These are phyloP conservation scores for Semnornis frantzii DNA, from an alignment of 2,113 vertebrate species.

Conservation along the genomic window DNA sequence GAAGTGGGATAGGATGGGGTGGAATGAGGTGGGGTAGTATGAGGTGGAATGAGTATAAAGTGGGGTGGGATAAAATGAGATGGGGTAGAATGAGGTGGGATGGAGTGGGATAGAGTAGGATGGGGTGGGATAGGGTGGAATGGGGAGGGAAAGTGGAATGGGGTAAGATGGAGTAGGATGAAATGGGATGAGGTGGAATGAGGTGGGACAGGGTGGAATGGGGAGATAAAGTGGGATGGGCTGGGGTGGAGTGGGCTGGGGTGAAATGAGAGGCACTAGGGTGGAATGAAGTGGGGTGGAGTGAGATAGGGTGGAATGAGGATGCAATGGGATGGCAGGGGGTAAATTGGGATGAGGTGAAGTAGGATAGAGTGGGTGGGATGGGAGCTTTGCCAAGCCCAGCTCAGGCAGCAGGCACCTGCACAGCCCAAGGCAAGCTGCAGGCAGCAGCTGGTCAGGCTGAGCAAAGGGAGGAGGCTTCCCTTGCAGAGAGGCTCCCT, in stretches of 20 bases:
- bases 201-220: background rate
- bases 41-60: no score
- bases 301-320: background rate
- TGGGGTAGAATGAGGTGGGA: background rate
- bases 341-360: no score
- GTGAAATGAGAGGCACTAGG: no score
- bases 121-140: background rate
- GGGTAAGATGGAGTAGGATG: background rate
- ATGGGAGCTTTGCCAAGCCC: background rate
- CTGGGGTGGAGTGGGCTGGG: background rate
- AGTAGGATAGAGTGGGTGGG: background rate
- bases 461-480: background rate
- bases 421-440: background rate
- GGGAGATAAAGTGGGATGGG: background rate
- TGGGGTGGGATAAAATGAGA: background rate
- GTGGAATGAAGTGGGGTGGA: background rate
- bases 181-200: background rate
- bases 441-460: background rate
- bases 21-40: no score
- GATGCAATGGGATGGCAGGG: background rate
- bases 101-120: background rate
- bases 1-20: no score
- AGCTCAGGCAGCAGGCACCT: fast-evolving
- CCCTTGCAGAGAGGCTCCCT: background rate
- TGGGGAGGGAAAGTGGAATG: no score